A percentile compares a stretch with the other conserved stretches of the same genome.
These are phyloP conservation scores for Eulemur mongoz DNA, from an alignment of 2,797 vertebrate genomes.

Conservation along the genomic window DNA sequence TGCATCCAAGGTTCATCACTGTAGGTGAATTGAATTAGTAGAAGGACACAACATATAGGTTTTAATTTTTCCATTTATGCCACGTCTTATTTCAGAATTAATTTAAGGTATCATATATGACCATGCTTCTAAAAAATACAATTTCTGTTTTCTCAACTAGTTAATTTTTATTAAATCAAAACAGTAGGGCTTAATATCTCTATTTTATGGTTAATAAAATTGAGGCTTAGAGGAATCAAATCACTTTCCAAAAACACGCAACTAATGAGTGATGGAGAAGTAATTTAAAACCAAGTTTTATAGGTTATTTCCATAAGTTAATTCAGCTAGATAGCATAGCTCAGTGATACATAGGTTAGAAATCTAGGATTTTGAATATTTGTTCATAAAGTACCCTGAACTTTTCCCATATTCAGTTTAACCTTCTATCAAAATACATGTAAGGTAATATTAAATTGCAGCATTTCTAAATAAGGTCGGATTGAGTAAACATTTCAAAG, in stretches of 20 bases:
- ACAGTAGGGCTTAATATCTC: neutral
- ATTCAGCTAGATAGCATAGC: neutral
- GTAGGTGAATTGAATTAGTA: neutral
- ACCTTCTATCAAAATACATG: neutral
- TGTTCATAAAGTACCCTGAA: neutral
- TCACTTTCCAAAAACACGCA: neutral
- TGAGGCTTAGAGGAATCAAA: neutral
- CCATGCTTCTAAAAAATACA: neutral
- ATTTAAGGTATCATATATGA: neutral
- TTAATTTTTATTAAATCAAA: neutral
- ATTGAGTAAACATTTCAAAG: constrained; percentile 32
- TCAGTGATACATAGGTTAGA: neutral
- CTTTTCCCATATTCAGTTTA: neutral
- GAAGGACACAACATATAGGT: neutral
- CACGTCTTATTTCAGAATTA: neutral
- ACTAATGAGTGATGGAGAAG: neutral
- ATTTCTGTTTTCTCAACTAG: neutral
- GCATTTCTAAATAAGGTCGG: constrained; percentile 50
- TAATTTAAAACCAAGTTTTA: neutral
- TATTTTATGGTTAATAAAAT: neutral
- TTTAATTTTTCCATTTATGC: neutral
- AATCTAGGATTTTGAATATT: constrained; percentile 30
- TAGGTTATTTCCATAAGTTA: neutral
- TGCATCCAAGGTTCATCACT: neutral
- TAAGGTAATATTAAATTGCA: neutral